Percentiles rank a stretch among this genome's conserved stretches.
phyloP scores from a whole-genome alignment of 2,113 vertebrate genomes.

The Pyxicephalus adspersus region DNA sequence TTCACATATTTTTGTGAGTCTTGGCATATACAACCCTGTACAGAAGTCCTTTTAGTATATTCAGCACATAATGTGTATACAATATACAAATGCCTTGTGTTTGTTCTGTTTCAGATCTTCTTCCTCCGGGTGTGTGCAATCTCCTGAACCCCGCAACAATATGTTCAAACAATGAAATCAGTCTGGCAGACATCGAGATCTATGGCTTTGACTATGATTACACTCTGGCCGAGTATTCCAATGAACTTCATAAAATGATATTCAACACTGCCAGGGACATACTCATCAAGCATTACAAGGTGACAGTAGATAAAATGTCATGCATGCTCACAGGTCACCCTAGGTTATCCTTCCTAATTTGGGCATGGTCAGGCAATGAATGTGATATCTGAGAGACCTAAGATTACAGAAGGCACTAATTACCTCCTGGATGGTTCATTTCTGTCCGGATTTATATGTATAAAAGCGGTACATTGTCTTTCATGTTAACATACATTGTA shows the following conservation, averaged over 20 bases:
- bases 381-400: no score
- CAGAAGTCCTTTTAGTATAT: not conserved
- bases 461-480: no score
- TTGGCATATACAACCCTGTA: not conserved
- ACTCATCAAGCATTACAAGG: slow-evolving; percentile 80
- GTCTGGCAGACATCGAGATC: slow-evolving; percentile 75
- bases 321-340: no score
- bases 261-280: slow-evolving; percentile 79
- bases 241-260: slow-evolving; percentile 76
- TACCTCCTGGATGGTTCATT: no score
- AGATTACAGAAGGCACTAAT: no score
- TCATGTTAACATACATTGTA: no score
- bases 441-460: no score
- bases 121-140: slow-evolving; percentile 79
- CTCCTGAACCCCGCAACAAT: slow-evolving; percentile 76
- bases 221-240: slow-evolving; percentile 78
- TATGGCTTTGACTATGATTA: slow-evolving; percentile 76
- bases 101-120: slow-evolving; percentile 69
- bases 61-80: not conserved
- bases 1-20: no score
- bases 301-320: slow-evolving; percentile 31
- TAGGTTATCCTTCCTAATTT: no score
- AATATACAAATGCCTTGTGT: not conserved
- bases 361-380: no score
- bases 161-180: slow-evolving; percentile 83